Base-by-base conservation (phyloP, 2,797 vertebrate species). In the Adrianichthys oophorus region DNA sequence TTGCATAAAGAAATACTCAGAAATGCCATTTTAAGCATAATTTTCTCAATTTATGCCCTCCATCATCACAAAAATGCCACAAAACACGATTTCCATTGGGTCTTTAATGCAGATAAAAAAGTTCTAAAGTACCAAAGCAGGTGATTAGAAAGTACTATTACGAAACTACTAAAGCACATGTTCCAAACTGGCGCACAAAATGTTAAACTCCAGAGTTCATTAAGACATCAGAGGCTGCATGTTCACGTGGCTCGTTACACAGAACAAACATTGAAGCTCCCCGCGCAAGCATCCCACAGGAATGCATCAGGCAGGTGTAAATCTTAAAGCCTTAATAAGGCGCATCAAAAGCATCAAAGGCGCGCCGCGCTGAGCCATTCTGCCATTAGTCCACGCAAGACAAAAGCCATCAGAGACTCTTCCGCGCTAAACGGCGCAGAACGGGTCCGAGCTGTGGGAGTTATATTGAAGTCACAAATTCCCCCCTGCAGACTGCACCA, bases 261-360 rank as follows among this genome's bases (percentile, higher is more conserved):
- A 56, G 72, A 82, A 57, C 76, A 86, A 85, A 87, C 78, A 71
- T 64, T 66, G 68, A 74, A 65, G 17, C 49, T 75, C 72, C 63
- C 64, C 29, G 68, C 62, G 64, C 54, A n/a, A 70, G 74, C 66
- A 41, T 80, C 82, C 79, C 68, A 59, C 80, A 76, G 87, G 89
- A 90, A 90, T 90, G 86, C 71, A 19, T 7, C 65, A 79, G 75
- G 84, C 87, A 92, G 90, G 90, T 92, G 90, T 91, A 87, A 82
- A 86, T 87, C n/a, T 79, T 85, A 85, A 87, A 73, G 73, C 72
- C 82, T 81, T 91, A 91, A 92, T 85, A 90, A 90, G 85, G 60
- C 86, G 81, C 83, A 68, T 88, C 88, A 82, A 76, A 88, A 59
- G 83, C 82, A 76, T 88, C 82, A 89, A 88, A 89, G 86, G 44